Evolutionary conservation across 2,797 vertebrate species (phyloP), one percentile per base, ranked within the genome.

Genomic region (Anableps anableps): DNA sequence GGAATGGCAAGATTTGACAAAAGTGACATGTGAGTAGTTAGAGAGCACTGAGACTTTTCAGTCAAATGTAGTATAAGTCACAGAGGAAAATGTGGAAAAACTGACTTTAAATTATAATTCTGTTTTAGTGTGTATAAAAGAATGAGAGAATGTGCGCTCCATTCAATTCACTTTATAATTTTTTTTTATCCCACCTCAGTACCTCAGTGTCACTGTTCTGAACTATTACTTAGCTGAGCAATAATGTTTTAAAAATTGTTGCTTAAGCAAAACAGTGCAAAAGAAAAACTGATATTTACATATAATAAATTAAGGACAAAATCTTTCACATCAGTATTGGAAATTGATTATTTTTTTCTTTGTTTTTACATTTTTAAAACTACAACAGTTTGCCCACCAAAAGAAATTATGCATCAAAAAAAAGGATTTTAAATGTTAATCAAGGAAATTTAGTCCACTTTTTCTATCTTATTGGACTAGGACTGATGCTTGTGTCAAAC

Each of bases 1-100:
- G 89, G 91, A 91, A 89, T 89, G 85, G 83, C 82, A 83, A 88
- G 86, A 87, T 91, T 90, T 94, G 92, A 94, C 88, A 92, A 92
- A 93, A 93, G 89, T 93, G 91, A 93, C 92, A 93, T 86, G 87
- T 85, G 88, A 92, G 88, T 78, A 88, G 81, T 92, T 89, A 70
- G 88, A 93, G 89, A 89, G 89, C 78, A 26, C 83, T 81, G 86
- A 92, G 91, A 60, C n/a, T 17, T 60, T 55, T 60, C 11, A 93
- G 87, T 94, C 88, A 92, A 93, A 94, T 92, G 80, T 76, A 88
- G 85, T 85, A 89, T 90, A 89, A 90, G 83, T 88, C 85, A 88
- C 81, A 90, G 85, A 88, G 85, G 88, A 89, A 76, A 74, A 68
- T 45, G 76, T 72, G 80, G 81, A 62, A 88, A 87, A 90, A 76